These are phyloP conservation scores for Archilochus colubris DNA, from an alignment of 2,113 vertebrate genomes.

Conservation along the genomic window DNA sequence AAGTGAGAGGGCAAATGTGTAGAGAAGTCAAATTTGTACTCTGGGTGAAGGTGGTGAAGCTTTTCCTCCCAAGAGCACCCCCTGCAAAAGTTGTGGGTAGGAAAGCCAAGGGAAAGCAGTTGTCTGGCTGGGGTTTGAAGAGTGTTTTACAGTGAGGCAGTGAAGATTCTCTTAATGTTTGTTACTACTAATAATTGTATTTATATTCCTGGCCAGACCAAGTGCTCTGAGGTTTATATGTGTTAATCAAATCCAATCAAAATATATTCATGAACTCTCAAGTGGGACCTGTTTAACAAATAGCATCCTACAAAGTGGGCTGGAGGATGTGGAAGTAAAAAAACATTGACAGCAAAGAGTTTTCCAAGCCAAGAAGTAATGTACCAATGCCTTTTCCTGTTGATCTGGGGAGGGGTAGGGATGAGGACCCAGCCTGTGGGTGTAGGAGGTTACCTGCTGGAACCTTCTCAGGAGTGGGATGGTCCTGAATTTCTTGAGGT, in stretches of 20 bases:
- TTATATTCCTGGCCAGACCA: neutral
- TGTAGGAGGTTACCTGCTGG: neutral
- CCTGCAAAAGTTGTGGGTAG: neutral
- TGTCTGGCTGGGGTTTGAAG: neutral
- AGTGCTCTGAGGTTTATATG: neutral
- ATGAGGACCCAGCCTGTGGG: neutral
- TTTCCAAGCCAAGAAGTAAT: neutral
- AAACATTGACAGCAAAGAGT: neutral
- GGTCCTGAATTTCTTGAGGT: neutral
- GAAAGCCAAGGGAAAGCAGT: neutral
- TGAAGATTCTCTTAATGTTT: neutral
- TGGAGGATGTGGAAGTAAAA: neutral
- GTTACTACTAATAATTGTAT: neutral
- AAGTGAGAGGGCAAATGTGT: neutral
- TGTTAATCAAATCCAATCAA: conserved; percentile 11
- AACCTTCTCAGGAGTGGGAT: neutral
- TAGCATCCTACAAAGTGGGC: neutral
- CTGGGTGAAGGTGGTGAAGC: neutral
- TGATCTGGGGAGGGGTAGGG: neutral
- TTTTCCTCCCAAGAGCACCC: neutral
- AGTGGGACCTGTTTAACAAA: neutral
- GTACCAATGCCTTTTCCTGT: accelerated
- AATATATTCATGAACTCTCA: neutral
- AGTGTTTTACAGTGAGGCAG: neutral
- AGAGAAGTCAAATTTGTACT: neutral